Base-by-base conservation (phyloP, 2,888 invertebrate species). In the Pedicia rivosa region DNA sequence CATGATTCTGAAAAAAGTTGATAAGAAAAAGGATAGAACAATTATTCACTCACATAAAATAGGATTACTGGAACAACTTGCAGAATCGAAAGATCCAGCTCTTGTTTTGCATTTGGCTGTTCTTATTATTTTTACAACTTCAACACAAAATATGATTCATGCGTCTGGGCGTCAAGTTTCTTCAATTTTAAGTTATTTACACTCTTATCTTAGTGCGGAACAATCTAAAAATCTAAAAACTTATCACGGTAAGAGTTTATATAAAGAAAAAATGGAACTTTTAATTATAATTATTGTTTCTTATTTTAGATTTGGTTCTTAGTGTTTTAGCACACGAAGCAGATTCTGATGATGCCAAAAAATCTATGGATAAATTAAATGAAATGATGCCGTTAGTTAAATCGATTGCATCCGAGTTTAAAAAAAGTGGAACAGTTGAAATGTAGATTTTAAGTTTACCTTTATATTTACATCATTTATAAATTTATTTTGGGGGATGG, bases 141-240 rank as follows among this genome's bases (percentile, higher is more conserved):
- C 76, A 3, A 84, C 83, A 2, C 82, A 86, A 48, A 74, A 68
- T 47, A 82, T 90, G 66, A 54, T 95, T 17, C 88, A 94, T 59
- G 90, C 90, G 10, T 92, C 94, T 17, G 97, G 97, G 0, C 77
- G 87, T 55, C 90, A 90, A 63, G 88, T 97, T 9, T 78, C 88
- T 1, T 66, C 75, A 13, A 71, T 95, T 45, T 66, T 94, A 31
- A 54, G 67, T 2, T 81, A 73, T 55, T 66, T 95, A 36, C 74
- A 78, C 44, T 64, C 69, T 15, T 72, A 74, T 47, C 57, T 94
- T 35, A 70, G 70, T 41, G 64, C 67, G 16, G 76, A 80, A 5
- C 71, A 79, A 39, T 69, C 70, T 52, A 55, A 66, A 2, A 61
- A 70, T 38, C 64, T 94, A 2, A 68, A 72, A 30, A 63, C 66